Evolutionary conservation across 2,888 invertebrate species (phyloP).

Genomic region (Calephelis perditalis): DNA sequence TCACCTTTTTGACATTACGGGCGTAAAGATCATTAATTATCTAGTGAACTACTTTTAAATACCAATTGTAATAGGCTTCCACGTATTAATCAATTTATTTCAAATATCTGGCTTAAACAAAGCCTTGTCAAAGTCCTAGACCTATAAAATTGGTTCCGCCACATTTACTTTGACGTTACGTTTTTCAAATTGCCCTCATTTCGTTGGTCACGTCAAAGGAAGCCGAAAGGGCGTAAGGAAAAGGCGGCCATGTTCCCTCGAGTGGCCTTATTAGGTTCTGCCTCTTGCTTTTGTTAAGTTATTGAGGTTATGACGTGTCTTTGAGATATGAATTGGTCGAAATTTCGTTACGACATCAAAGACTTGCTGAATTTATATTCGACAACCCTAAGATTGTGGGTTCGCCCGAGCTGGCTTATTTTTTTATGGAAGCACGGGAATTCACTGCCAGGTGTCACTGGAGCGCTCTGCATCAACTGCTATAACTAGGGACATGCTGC

Average conservation of each 20-base stretch:
- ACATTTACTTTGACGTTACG: conserved; percentile 16
- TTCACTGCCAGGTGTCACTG: too few relatives aligned
- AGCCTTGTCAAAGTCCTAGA: neutral
- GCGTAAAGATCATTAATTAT: too few relatives aligned
- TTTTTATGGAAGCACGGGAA: too few relatives aligned
- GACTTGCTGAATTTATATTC: conserved; percentile 24
- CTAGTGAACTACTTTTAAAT: too few relatives aligned
- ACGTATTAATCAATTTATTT: too few relatives aligned
- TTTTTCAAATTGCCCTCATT: conserved; percentile 69
- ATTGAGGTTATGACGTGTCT: conserved; percentile 56
- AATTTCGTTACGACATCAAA: conserved; percentile 60
- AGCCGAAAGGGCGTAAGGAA: conserved; percentile 46
- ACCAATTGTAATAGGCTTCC: too few relatives aligned
- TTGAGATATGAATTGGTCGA: conserved; percentile 70
- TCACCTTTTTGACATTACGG: too few relatives aligned
- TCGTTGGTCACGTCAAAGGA: conserved; percentile 51
- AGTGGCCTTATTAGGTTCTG: conserved; percentile 69
- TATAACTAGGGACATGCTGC: too few relatives aligned
- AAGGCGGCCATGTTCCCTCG: conserved; percentile 45
- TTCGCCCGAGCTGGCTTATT: too few relatives aligned
- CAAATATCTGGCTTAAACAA: too few relatives aligned
- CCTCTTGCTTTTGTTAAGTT: conserved; percentile 61
- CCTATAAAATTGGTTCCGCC: conserved; percentile 5
- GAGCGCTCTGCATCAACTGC: too few relatives aligned
- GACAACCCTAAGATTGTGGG: too few relatives aligned